Evolutionary conservation across 92 coral and sea anemone genomes (phyloP).

Genomic region (Paragorgia papillata): DNA sequence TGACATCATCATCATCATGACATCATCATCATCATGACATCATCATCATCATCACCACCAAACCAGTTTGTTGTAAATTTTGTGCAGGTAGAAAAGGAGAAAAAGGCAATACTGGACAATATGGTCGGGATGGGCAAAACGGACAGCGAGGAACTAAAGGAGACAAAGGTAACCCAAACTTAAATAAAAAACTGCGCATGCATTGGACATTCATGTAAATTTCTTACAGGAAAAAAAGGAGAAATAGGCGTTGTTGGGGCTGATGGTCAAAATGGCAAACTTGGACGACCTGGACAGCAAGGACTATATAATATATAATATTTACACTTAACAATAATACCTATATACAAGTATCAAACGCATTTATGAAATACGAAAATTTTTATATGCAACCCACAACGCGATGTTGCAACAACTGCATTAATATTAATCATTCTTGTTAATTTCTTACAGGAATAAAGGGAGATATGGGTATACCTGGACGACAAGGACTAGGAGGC

Average conservation of each 20-base stretch:
- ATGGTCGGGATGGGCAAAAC: neutral
- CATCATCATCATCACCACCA: no score
- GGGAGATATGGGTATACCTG: no score
- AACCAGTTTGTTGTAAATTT: no score
- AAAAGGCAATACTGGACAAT: slow-evolving; percentile 24
- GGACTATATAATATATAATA: neutral
- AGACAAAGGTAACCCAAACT: neutral
- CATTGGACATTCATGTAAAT: neutral
- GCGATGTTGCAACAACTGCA: no score
- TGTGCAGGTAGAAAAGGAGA: slow-evolving; percentile 41
- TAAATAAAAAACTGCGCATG: no score
- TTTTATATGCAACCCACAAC: no score
- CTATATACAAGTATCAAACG: no score
- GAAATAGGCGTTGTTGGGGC: slow-evolving; percentile 27
- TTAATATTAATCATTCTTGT: neutral
- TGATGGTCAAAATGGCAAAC: slow-evolving; percentile 4
- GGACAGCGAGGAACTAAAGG: neutral
- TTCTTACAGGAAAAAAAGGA: slow-evolving; percentile 48
- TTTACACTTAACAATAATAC: neutral
- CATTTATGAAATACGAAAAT: no score
- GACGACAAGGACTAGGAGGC: no score
- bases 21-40: no score
- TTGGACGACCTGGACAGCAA: slow-evolving; percentile 13
- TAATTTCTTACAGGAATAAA: no score
- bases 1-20: no score